These are phyloP conservation scores for Labroides dimidiatus DNA, from an alignment of 2,797 vertebrate genomes.

Conservation along the genomic window DNA sequence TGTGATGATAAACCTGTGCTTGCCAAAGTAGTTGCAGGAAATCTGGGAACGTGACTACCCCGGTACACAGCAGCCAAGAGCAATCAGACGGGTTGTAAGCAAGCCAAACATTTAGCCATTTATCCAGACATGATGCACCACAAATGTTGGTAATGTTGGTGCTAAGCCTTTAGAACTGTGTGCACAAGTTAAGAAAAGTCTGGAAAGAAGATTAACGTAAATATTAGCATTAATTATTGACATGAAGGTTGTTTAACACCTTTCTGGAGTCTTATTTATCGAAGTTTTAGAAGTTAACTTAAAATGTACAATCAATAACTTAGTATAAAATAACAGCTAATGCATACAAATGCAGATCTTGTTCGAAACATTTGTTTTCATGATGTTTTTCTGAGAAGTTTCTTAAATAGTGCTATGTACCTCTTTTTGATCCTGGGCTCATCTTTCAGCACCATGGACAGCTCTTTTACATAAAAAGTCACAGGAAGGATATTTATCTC, in stretches of 20 bases:
- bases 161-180: neutral
- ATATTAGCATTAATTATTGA: neutral
- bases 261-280: neutral
- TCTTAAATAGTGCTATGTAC: neutral
- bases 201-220: neutral
- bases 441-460: neutral
- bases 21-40: neutral
- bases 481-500: neutral
- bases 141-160: neutral
- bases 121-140: neutral
- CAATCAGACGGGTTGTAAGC: conserved; percentile 2
- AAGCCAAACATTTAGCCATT: neutral
- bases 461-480: neutral
- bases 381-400: too few species aligned
- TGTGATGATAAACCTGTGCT: neutral
- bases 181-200: too few species aligned
- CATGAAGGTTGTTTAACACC: neutral
- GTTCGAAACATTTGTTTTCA: too few species aligned
- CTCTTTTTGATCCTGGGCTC: neutral
- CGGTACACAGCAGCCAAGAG: neutral
- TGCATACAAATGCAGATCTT: too few species aligned
- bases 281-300: neutral
- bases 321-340: neutral
- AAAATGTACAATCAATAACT: too few species aligned
- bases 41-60: neutral